Base-by-base conservation (phyloP, 1,140 invertebrate species). In the Kradibia gibbosae region DNA sequence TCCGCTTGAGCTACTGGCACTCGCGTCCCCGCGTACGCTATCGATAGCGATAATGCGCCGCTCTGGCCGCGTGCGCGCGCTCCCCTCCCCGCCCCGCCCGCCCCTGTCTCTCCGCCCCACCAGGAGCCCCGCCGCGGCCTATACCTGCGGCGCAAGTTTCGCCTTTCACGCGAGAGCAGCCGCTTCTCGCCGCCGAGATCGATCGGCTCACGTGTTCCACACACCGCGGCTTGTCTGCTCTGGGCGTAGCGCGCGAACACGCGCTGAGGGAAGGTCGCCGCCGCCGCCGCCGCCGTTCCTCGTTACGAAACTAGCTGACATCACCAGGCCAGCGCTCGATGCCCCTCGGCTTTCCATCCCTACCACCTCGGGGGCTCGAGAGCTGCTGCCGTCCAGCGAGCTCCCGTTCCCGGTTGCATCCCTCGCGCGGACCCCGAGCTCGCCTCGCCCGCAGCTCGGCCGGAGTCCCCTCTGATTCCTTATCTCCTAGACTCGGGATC, bases 221-320 rank as follows among this genome's bases (percentile, higher is more conserved):
- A 28, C 39, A 31, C 36, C 39, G 39, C 20, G 17, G 34, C 39
- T n/a, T 22, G 15, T n/a, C 20, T 67, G 4, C 20, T 4, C 4
- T n/a, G n/a, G n/a, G n/a, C n/a, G n/a, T 13, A 20, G 60, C 31
- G 60, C 15, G 45, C 15, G 65, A 28, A 17, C 48, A 55, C 15
- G 53, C 39, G 70, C 17, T 10, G 72, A 70, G 50, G 80, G 80
- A 81, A 81, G 80, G 80, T 82, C 80, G 75, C 53, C 45, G 8
- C 8, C 78, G 71, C 73, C 74, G 80, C 78, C 80, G 75, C 53
- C 45, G 8, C 8, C 78, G 71, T 74, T 80, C 71, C 53, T 80
- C 78, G 75, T 84, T 80, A 80, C 78, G 81, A 82, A 75, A 75
- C 60, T 48, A 22, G 13, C 65, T 60, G 67, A 77, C 81, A 78